Evolutionary conservation across 2,888 invertebrate species (phyloP), one percentile per base, ranked within the genome.

Genomic region (Branchipolynoe longqiensis): DNA sequence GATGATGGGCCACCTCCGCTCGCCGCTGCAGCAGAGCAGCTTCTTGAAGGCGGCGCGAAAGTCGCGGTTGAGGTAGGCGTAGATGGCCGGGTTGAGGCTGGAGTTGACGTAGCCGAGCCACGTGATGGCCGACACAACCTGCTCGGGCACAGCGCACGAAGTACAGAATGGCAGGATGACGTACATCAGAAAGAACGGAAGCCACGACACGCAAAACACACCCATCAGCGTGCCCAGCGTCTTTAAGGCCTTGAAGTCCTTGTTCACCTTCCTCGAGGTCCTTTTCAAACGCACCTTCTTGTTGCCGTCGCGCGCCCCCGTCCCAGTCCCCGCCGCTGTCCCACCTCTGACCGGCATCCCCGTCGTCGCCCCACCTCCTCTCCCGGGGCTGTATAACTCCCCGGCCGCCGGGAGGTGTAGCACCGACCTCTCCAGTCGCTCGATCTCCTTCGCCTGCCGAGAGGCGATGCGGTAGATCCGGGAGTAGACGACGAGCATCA

Each of bases 401-500:
- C n/a, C n/a, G 31, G 25, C 28, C 31, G 62, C 28, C 22, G 38
- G 36, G 18, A 36, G 69, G 3, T 38, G 14, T 12, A 56, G 36
- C 25, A 54, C 58, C 0, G 90, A 91, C 36, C 82, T 69, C 85
- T 91, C 91, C 64, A 91, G 82, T 38, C 89, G 88, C 58, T 89
- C 88, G 22, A 92, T 92, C 82, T 91, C 91, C 14, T 89, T 73
- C 0, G 91, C 90, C 84, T 92, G 92, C 31, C 87, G 85, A 73
- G 90, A 89, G 28, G 92, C 93, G 18, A 93, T 90, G 73, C 90
- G 87, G 73, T 91, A 89, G 36, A 93, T 93, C 33, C 90, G 88
- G 28, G 90, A 86, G 86, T 93, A 93, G 40, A 91, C 91, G 69
- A 91, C 89, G 31, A 90, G 89, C 92, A 93, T 93, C 59, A 93